A percentile compares a stretch with the other conserved stretches of the same genome.
Conservation (phyloP, 1,140 invertebrate genomes). For the Meloidogyne hapla region DNA sequence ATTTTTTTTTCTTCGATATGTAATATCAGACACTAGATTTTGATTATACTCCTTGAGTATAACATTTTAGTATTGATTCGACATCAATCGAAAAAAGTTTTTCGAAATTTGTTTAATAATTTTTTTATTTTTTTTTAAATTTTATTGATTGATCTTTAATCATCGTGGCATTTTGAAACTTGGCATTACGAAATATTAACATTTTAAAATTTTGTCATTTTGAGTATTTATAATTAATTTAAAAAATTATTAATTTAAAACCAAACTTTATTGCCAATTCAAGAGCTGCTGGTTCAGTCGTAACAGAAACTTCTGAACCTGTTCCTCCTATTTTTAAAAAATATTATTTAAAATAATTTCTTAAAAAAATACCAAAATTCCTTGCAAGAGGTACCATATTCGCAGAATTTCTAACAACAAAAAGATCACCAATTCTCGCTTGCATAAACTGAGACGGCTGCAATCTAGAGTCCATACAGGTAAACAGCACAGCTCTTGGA, state of each 20-base stretch:
- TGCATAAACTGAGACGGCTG: slow-evolving; percentile 89
- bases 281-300: slow-evolving; percentile 88
- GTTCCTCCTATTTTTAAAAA: slow-evolving; percentile 46
- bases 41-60: no score
- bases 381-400: slow-evolving; percentile 86
- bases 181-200: no score
- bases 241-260: neutral
- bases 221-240: neutral
- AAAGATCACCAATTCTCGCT: slow-evolving; percentile 93
- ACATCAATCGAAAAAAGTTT: no score
- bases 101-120: no score
- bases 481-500: slow-evolving; percentile 93
- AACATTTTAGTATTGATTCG: no score
- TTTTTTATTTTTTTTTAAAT: no score
- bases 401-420: slow-evolving; percentile 90
- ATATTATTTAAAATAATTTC: slow-evolving; percentile 28
- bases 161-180: no score
- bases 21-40: no score
- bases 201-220: no score
- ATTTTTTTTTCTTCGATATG: no score
- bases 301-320: slow-evolving; percentile 60
- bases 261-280: slow-evolving; percentile 80
- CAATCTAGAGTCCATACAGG: slow-evolving; percentile 89
- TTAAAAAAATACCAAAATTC: slow-evolving; percentile 70
- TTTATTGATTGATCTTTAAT: no score